phyloP scores from a whole-genome alignment of 2,888 invertebrate genomes.

The Hirtodrosophila cameraria region DNA sequence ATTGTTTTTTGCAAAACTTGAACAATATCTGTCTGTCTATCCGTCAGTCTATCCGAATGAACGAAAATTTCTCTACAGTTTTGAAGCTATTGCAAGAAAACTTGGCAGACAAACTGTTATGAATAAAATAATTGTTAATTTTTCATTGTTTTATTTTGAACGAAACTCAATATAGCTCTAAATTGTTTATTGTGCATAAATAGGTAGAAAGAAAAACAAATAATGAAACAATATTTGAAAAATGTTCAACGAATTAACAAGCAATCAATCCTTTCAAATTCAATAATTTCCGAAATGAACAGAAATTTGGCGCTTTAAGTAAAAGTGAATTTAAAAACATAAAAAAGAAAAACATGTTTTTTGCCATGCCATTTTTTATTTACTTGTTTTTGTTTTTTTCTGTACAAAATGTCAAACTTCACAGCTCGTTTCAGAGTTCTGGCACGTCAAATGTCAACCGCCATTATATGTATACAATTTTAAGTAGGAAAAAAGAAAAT shows the following conservation, averaged over 20 bases:
- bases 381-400: slow-evolving; percentile 29
- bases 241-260: background rate
- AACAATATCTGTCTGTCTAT: no score
- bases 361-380: slow-evolving; percentile 30
- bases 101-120: no score
- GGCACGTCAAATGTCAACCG: slow-evolving; percentile 63
- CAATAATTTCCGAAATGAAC: background rate
- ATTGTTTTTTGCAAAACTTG: no score
- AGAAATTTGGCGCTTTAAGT: background rate
- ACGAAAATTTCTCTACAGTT: no score
- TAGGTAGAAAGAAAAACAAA: no score
- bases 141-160: no score
- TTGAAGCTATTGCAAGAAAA: no score
- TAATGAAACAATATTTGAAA: no score
- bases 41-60: no score
- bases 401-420: background rate
- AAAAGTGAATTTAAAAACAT: slow-evolving; percentile 11
- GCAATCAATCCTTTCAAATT: background rate
- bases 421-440: background rate
- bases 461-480: slow-evolving; percentile 59
- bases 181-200: no score
- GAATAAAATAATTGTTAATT: no score
- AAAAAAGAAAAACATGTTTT: slow-evolving; percentile 24
- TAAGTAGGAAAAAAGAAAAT: slow-evolving; percentile 39
- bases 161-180: no score